These are phyloP conservation scores for Tapera naevia DNA, from an alignment of 2,797 vertebrate species.

Conservation along the genomic window DNA sequence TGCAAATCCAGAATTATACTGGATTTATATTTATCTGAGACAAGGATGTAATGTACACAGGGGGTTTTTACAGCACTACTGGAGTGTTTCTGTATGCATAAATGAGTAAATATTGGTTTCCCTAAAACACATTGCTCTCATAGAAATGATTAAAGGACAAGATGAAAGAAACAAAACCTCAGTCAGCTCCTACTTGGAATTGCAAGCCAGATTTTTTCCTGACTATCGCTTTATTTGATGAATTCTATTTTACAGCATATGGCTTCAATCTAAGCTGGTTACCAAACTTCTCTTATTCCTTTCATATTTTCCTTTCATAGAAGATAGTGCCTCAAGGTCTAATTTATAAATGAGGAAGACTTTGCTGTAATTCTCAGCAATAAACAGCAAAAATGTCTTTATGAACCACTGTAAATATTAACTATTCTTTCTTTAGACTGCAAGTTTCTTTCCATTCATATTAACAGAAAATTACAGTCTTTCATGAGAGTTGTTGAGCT, in stretches of 20 bases:
- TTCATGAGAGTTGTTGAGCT: neutral
- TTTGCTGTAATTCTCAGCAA: neutral
- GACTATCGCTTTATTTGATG: neutral
- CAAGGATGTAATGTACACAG: neutral
- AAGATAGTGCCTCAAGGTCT: neutral
- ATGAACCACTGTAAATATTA: neutral
- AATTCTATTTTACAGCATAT: neutral
- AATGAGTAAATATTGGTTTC: neutral
- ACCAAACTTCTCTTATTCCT: neutral
- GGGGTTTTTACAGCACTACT: neutral
- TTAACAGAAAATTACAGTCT: neutral
- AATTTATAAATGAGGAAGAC: conserved; percentile 17
- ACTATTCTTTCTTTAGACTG: neutral
- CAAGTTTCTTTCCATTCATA: neutral
- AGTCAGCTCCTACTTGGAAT: neutral
- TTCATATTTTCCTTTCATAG: neutral
- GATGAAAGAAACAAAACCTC: neutral
- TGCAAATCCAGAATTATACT: conserved; percentile 52
- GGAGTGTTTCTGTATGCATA: neutral
- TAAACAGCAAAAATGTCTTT: neutral
- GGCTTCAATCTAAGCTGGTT: neutral
- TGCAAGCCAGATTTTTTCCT: neutral
- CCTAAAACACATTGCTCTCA: neutral
- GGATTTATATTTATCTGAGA: conserved; percentile 34
- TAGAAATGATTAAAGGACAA: neutral